A percentile compares a stretch with the other conserved stretches of the same genome.
Evolutionary conservation across 2,113 vertebrate species (phyloP).

Genomic region (sheep (Ovis aries)): ARS-UI_Ramb_v3.0 NC_056073.1:40619501-40620000

Average conservation of each 20-base stretch:
- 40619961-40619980: not conserved
- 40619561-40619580: accelerated
- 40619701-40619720: not conserved
- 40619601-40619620: not conserved
- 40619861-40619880: not conserved
- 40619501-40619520: not conserved
- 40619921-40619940: not conserved
- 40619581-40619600: not conserved
- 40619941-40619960: not conserved
- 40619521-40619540: not conserved
- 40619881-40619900: not conserved
- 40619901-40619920: not conserved
- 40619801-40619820: not conserved
- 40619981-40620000: not conserved
- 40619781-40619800: not conserved
- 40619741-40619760: not conserved
- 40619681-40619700: not conserved
- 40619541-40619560: not conserved
- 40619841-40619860: not conserved
- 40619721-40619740: not conserved
- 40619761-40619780: not conserved
- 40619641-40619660: not conserved
- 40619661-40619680: not conserved
- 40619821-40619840: not conserved
- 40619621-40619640: not conserved